Percentiles rank a stretch among this genome's conserved stretches.
phyloP scores from a whole-genome alignment of 1,140 invertebrate genomes.

The Lutraria rhynchaena region DNA sequence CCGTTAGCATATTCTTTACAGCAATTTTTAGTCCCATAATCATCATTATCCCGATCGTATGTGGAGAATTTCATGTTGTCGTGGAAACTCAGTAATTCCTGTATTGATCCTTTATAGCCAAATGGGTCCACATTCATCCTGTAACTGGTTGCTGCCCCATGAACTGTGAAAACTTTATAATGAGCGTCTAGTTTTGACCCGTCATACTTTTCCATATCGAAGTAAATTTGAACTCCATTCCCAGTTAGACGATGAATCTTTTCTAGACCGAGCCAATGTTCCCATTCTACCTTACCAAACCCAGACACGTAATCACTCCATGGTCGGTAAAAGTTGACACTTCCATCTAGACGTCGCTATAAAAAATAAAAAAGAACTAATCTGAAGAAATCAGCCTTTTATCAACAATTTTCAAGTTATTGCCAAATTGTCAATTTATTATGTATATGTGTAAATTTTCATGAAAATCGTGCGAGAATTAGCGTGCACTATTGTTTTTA shows the following conservation, averaged over 20 bases:
- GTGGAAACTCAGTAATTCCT: constrained; percentile 28
- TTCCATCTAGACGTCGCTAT: constrained; percentile 30
- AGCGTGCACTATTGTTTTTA: neutral
- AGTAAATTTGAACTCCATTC: constrained; percentile 41
- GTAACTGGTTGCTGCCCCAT: constrained; percentile 18
- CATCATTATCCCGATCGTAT: constrained; percentile 33
- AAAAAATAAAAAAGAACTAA: neutral
- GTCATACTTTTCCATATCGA: constrained; percentile 7
- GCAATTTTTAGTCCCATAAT: neutral
- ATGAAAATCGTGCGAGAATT: neutral
- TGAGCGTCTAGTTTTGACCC: neutral
- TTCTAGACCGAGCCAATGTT: constrained; percentile 50
- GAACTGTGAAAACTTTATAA: constrained; percentile 34
- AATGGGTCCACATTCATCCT: constrained; percentile 19
- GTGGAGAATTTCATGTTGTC: constrained; percentile 43
- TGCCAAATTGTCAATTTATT: too few relatives aligned
- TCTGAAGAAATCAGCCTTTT: neutral
- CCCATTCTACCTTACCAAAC: constrained; percentile 27
- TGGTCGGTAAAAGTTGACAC: constrained; percentile 38
- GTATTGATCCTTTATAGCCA: constrained; percentile 18
- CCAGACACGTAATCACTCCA: constrained; percentile 48
- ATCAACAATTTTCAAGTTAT: too few relatives aligned
- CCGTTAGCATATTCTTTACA: neutral
- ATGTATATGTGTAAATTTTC: too few relatives aligned
- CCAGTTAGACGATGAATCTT: constrained; percentile 48